Percentiles rank a stretch among this genome's conserved stretches.
Evolutionary conservation across 92 coral and sea anemone genomes (phyloP).

Genomic region (Plumapathes pennacea): DNA sequence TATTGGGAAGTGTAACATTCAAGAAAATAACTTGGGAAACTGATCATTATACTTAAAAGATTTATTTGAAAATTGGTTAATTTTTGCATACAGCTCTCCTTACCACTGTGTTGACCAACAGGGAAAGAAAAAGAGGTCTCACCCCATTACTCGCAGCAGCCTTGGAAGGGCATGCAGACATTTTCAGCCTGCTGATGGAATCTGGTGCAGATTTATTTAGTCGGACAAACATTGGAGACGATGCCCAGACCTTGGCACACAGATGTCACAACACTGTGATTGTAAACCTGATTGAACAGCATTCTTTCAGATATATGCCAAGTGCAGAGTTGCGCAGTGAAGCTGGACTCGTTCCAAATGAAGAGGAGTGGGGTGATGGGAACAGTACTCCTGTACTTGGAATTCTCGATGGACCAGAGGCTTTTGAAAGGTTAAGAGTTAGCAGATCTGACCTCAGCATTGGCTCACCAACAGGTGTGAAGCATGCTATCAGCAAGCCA

Average conservation of each 20-base stretch:
- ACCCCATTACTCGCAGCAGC: constrained; percentile 89
- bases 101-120: no score
- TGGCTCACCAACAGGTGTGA: not conserved
- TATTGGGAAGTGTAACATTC: no score
- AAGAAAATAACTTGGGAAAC: no score
- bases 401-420: constrained; percentile 78
- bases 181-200: constrained; percentile 59
- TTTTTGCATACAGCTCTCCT: no score
- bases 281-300: constrained; percentile 74
- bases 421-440: constrained; percentile 55
- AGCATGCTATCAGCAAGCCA: constrained; percentile 30
- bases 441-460: not conserved
- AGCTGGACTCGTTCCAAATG: constrained; percentile 62
- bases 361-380: constrained; percentile 39
- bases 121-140: constrained; percentile 56
- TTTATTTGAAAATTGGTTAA: no score
- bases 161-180: constrained; percentile 72
- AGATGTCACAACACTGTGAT: constrained; percentile 52
- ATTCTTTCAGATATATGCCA: constrained; percentile 25
- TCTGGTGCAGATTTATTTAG: constrained; percentile 51
- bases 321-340: constrained; percentile 69
- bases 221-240: constrained; percentile 58
- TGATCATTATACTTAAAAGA: no score
- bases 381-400: constrained; percentile 22
- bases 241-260: constrained; percentile 65